A percentile compares a stretch with the other conserved stretches of the same genome.
These are phyloP conservation scores for Egretta garzetta DNA, from an alignment of 2,113 vertebrate species.

Conservation along the genomic window DNA sequence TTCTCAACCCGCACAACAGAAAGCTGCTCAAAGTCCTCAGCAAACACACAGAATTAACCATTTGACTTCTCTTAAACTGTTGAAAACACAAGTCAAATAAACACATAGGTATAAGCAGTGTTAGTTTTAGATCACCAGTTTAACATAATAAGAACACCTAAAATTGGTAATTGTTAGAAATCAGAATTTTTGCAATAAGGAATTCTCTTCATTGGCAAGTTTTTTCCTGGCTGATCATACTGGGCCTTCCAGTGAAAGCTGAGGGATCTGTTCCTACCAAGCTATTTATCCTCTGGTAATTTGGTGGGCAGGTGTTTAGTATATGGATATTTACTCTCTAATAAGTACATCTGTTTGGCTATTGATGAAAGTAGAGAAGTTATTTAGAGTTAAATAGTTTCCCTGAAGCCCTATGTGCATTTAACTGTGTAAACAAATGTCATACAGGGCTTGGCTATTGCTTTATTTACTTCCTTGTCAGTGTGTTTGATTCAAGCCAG, in stretches of 20 bases:
- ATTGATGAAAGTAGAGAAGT: not conserved
- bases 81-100: not conserved
- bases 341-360: not conserved
- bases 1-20: not conserved
- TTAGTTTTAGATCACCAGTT: not conserved
- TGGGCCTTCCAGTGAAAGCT: not conserved
- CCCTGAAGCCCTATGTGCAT: not conserved
- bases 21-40: not conserved
- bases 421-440: not conserved
- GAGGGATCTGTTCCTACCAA: not conserved
- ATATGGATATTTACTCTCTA: not conserved
- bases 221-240: not conserved
- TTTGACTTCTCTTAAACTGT: not conserved
- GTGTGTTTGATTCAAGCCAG: not conserved
- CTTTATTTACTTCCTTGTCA: constrained; percentile 10
- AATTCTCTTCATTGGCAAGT: not conserved
- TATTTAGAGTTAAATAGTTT: not conserved
- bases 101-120: not conserved
- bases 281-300: not conserved
- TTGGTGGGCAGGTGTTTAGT: not conserved
- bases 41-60: not conserved
- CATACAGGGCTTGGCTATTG: not conserved
- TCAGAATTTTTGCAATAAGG: not conserved
- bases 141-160: not conserved
- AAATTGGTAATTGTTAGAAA: not conserved